Evolutionary conservation across 2,113 vertebrate genomes (phyloP).

Genomic region (Nibea coibor): DNA sequence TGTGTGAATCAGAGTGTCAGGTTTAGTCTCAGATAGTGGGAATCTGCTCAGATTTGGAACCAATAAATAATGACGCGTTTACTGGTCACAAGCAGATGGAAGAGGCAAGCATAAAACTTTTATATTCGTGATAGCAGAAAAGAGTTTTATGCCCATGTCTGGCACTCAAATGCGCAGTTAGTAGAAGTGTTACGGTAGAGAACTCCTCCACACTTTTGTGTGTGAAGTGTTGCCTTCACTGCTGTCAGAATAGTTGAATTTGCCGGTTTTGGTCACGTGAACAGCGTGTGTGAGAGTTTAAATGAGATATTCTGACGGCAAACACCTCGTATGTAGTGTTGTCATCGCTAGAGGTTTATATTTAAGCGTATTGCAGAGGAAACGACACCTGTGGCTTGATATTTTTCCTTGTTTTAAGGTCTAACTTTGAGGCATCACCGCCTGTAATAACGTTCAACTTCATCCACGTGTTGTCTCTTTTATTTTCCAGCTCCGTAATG

Average conservation of each 20-base stretch:
- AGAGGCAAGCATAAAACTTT: not conserved
- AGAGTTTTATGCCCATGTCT: not conserved
- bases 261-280: not conserved
- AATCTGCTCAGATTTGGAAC: not conserved
- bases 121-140: not conserved
- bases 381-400: not conserved
- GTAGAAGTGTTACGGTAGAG: constrained; percentile 81
- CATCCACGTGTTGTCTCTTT: not conserved
- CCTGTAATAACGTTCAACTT: not conserved
- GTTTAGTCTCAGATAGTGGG: not conserved
- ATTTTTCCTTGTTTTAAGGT: not conserved
- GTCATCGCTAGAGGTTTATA: not conserved
- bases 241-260: not conserved
- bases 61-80: not conserved
- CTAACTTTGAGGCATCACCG: not conserved
- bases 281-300: accelerated
- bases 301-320: not conserved
- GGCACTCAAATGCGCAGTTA: constrained; percentile 11
- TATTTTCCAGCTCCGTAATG: accelerated
- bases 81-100: not conserved
- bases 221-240: constrained; percentile 68
- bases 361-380: not conserved
- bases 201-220: constrained; percentile 73
- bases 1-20: not conserved
- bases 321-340: not conserved